Conservation (phyloP, 2,797 vertebrate species). For the Liasis olivaceus region DNA sequence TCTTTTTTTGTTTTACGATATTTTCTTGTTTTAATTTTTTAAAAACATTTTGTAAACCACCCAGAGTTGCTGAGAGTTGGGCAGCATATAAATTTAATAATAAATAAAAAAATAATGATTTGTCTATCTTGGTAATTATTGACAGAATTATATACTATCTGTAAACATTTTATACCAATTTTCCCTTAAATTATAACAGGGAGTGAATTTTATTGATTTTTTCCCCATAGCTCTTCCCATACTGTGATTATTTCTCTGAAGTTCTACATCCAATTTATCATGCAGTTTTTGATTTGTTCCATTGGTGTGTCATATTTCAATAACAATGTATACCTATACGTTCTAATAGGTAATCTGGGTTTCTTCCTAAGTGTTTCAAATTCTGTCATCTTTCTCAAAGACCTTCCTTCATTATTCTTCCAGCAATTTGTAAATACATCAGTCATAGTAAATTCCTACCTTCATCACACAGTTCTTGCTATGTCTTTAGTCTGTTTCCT, state of each 20-base stretch:
- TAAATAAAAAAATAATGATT: background rate
- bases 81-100: background rate
- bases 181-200: background rate
- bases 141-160: background rate
- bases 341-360: background rate
- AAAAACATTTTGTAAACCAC: background rate
- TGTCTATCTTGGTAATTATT: background rate
- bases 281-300: background rate
- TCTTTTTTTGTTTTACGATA: background rate
- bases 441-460: background rate
- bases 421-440: background rate
- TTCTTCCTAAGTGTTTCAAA: background rate
- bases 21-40: background rate
- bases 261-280: background rate
- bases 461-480: too few relatives aligned
- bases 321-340: background rate
- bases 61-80: background rate
- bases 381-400: background rate
- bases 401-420: background rate
- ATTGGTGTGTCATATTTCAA: background rate
- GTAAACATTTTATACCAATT: background rate
- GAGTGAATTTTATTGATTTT: background rate
- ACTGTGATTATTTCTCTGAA: background rate
- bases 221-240: background rate
- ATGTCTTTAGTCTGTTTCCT: too few relatives aligned